Base-by-base conservation (phyloP, 2,797 vertebrate genomes). In the Coreius guichenoti region DNA sequence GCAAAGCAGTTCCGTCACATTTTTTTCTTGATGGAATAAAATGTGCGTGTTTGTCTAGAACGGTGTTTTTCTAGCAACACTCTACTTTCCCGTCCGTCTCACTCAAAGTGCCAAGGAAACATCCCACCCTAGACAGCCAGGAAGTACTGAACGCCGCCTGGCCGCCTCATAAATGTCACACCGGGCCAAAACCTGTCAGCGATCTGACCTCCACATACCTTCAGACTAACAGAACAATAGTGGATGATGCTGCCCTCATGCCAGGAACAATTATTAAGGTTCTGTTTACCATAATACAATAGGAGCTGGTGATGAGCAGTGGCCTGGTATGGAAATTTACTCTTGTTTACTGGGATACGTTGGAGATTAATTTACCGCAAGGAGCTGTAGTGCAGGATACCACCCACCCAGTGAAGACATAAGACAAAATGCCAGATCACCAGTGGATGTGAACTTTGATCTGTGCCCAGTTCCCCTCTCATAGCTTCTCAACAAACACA, bases 171-270 rank as follows among this genome's bases (percentile, higher is more conserved):
- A 67, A 84, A 43, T 56, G 14, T 81, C 74, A 68, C 65, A 80
- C 69, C 26, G 9, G 36, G 33, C 51, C 69, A 70, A 83, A 58
- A 81, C 12, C 69, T 81, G 77, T 80, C 80, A 86, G 47, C 8
- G 45, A 61, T 73, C 65, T 89, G 81, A 86, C 81, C 84, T 84
- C 31, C 19, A 8, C 47, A 49, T 43, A 49, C 77, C 47, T 80
- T 65, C 45, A 43, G 13, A 36, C 43, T 51, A 78, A 33, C 68
- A 75, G 78, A 87, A 87, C 84, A 86, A 87, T 86, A 81, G 80
- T 36, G 5, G 21, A 54, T 63, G 36, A 8, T 31, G 47, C 76
- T 86, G 29, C 56, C 39, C 54, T 29, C n/a, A 29, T 39, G 61
- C 80, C 85, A 80, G 82, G 80, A 70, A 84, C 70, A 65, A 21